These are phyloP conservation scores for Metridium senile DNA, from an alignment of 92 coral and sea anemone genomes.

Conservation along the genomic window DNA sequence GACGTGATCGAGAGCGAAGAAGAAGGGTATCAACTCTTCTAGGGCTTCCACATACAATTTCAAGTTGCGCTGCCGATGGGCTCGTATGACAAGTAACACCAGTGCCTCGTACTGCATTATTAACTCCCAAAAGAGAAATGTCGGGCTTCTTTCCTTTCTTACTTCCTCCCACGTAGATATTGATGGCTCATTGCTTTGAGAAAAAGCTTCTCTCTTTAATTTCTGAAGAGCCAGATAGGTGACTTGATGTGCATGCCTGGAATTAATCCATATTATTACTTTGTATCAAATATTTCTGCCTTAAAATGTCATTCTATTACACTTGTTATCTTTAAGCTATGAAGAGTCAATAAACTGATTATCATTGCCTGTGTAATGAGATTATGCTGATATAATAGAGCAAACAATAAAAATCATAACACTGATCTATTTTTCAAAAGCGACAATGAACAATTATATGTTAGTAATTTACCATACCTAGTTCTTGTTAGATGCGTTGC, in stretches of 20 bases:
- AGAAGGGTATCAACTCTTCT: constrained; percentile 40
- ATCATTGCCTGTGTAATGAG: too few relatives aligned
- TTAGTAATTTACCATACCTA: constrained; percentile 26
- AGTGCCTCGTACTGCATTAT: constrained; percentile 39
- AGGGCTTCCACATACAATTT: constrained; percentile 40
- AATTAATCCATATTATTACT: too few relatives aligned
- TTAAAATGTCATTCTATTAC: constrained; percentile 2
- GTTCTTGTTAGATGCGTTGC: constrained; percentile 53
- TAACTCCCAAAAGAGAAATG: constrained; percentile 42
- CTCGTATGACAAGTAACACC: constrained; percentile 45
- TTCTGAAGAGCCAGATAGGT: constrained; percentile 49
- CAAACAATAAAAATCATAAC: too few relatives aligned
- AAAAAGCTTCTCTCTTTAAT: constrained; percentile 37
- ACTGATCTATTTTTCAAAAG: too few relatives aligned
- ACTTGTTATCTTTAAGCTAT: neutral
- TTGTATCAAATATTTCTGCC: too few relatives aligned
- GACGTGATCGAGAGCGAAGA: constrained; percentile 57
- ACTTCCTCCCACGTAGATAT: constrained; percentile 35
- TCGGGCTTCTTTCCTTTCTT: constrained; percentile 31
- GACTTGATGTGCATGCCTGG: constrained; percentile 58
- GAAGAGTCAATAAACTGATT: neutral
- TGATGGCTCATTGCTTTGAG: neutral
- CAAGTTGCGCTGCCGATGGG: constrained; percentile 39
- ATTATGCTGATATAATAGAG: too few relatives aligned
- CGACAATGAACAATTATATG: too few relatives aligned